Conservation (phyloP, 1,140 invertebrate species). For the Glossosoma conforme region DNA sequence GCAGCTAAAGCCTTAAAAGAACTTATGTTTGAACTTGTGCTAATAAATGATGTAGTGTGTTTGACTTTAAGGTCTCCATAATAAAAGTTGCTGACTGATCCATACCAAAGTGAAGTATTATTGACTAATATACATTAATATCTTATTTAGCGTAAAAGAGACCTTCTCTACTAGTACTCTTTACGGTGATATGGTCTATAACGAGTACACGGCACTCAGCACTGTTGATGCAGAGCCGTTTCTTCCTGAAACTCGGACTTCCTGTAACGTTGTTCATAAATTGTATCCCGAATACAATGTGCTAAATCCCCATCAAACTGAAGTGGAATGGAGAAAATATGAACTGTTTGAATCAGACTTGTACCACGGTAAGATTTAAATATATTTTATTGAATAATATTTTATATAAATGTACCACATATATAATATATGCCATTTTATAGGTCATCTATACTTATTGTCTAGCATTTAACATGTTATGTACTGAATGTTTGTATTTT, state of each 20-base stretch:
- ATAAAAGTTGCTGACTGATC: too few relatives aligned
- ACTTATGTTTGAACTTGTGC: too few relatives aligned
- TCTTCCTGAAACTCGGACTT: constrained; percentile 13
- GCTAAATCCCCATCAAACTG: constrained; percentile 1
- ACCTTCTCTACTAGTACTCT: constrained; percentile 5
- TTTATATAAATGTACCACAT: neutral
- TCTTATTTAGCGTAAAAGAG: constrained; percentile 3
- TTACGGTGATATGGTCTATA: constrained; percentile 13
- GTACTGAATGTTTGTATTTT: neutral
- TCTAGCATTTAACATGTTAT: neutral
- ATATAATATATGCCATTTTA: neutral
- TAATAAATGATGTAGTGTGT: too few relatives aligned
- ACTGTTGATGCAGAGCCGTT: constrained; percentile 4
- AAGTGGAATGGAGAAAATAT: constrained; percentile 39
- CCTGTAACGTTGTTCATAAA: constrained; percentile 21
- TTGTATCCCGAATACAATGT: constrained; percentile 1
- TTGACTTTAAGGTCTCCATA: too few relatives aligned
- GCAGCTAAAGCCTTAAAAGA: too few relatives aligned
- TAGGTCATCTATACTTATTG: neutral
- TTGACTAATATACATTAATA: too few relatives aligned
- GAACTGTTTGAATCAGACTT: constrained; percentile 44
- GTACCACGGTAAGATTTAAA: constrained; percentile 32
- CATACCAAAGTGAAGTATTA: too few relatives aligned
- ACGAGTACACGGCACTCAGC: constrained; percentile 2
- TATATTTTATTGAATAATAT: constrained; percentile 10